Conservation (phyloP, 1,140 invertebrate species). For the Penaeus vannamei region DNA sequence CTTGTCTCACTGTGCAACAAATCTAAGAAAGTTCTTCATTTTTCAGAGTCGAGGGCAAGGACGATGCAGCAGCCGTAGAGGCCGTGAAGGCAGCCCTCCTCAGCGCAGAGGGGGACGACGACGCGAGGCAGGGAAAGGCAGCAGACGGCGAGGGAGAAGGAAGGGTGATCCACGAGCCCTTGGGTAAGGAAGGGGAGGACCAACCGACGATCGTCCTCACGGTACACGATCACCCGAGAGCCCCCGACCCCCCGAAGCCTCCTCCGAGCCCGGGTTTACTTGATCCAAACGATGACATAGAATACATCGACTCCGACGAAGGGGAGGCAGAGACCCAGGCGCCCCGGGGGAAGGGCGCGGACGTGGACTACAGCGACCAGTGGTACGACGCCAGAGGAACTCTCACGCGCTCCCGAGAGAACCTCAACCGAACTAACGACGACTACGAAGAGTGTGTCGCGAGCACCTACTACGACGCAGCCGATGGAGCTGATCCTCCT, state of each 20-base stretch:
- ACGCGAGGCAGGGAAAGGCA: background rate
- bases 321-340: conserved; percentile 1
- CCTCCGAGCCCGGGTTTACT: conserved; percentile 47
- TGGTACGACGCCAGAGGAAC: conserved; percentile 56
- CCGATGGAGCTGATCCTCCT: background rate
- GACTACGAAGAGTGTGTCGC: conserved; percentile 33
- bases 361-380: conserved; percentile 47
- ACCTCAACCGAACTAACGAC: conserved; percentile 4
- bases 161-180: conserved; percentile 39
- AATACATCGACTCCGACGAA: conserved; percentile 53
- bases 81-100: conserved; percentile 58
- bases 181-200: background rate
- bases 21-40: background rate
- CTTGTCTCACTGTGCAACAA: too few relatives aligned
- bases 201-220: conserved; percentile 54
- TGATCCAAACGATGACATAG: conserved; percentile 40
- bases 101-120: conserved; percentile 40
- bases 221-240: conserved; percentile 28
- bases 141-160: background rate
- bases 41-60: conserved; percentile 55
- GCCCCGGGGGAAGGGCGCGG: conserved; percentile 28
- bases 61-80: conserved; percentile 48
- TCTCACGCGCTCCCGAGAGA: conserved; percentile 41
- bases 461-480: conserved; percentile 48
- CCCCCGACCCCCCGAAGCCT: conserved; percentile 31